Percentiles rank a stretch among this genome's conserved stretches.
Conservation (phyloP, 2,797 vertebrate genomes). For the Allobates femoralis region DNA sequence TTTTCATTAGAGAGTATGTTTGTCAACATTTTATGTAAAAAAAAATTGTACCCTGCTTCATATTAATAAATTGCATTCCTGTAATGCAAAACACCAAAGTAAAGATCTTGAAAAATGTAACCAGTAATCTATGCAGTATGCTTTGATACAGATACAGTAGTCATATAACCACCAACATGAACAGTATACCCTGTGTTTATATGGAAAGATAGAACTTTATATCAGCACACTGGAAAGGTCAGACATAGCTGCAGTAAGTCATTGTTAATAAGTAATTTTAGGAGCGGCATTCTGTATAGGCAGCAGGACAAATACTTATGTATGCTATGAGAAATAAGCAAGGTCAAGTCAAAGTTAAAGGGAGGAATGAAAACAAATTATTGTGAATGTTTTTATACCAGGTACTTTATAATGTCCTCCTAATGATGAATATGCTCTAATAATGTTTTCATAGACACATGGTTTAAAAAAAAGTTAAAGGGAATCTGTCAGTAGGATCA, state of each 20-base stretch:
- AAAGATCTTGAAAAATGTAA: not conserved
- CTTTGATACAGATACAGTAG: not conserved
- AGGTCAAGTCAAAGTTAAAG: conserved; percentile 5
- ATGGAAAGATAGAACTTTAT: not conserved
- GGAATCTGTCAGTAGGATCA: no score
- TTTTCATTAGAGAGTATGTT: no score
- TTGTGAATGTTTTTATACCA: not conserved
- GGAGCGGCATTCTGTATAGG: not conserved
- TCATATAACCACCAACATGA: not conserved
- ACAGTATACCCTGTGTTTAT: not conserved
- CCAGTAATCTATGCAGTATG: not conserved
- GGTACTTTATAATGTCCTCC: not conserved
- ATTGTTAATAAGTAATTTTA: not conserved
- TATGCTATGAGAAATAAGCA: not conserved
- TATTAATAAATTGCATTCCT: no score
- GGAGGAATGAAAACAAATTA: not conserved
- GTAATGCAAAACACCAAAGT: not conserved
- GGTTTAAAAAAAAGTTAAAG: no score
- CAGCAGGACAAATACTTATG: not conserved
- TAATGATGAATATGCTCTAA: no score
- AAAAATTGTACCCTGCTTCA: no score
- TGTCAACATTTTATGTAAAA: no score
- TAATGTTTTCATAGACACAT: no score
- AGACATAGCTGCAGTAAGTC: not conserved
- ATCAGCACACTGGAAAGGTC: not conserved